Conservation (phyloP, 2,888 invertebrate species). For the Leistus spinibarbis region DNA sequence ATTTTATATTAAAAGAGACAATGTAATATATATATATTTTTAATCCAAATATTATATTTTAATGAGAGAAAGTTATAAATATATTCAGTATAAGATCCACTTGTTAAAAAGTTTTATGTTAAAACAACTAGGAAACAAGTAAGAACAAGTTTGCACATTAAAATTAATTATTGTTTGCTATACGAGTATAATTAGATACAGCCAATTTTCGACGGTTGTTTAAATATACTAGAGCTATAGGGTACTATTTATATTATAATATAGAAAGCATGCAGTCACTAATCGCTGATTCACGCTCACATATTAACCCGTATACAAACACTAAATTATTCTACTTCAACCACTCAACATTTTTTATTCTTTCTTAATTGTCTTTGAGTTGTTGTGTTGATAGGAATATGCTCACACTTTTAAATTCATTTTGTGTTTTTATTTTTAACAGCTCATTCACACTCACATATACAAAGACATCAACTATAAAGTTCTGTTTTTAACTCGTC, state of each 20-base stretch:
- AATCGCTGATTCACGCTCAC: slow-evolving; percentile 31
- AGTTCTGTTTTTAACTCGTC: no score
- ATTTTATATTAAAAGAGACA: no score
- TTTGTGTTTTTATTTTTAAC: background rate
- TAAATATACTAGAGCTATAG: no score
- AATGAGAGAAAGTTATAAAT: no score
- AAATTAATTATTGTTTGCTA: slow-evolving; percentile 36
- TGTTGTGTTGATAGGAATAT: background rate
- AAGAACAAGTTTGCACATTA: slow-evolving; percentile 11
- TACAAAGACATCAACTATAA: no score
- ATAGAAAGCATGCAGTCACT: background rate
- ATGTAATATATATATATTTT: no score
- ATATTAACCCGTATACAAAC: slow-evolving; percentile 13
- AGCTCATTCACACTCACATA: background rate
- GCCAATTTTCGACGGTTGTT: slow-evolving; percentile 30
- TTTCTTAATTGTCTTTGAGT: background rate
- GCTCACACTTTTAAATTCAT: slow-evolving; percentile 1
- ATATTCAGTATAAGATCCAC: no score
- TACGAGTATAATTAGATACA: slow-evolving; percentile 31
- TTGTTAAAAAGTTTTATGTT: slow-evolving; percentile 25
- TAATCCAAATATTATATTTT: no score
- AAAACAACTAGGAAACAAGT: slow-evolving; percentile 28
- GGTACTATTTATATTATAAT: slow-evolving; percentile 16
- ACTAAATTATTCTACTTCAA: background rate
- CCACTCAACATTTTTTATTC: background rate